Percentiles rank a stretch among this genome's conserved stretches.
Conservation (phyloP, 2,113 vertebrate genomes). For the Odocoileus hemionus region DNA sequence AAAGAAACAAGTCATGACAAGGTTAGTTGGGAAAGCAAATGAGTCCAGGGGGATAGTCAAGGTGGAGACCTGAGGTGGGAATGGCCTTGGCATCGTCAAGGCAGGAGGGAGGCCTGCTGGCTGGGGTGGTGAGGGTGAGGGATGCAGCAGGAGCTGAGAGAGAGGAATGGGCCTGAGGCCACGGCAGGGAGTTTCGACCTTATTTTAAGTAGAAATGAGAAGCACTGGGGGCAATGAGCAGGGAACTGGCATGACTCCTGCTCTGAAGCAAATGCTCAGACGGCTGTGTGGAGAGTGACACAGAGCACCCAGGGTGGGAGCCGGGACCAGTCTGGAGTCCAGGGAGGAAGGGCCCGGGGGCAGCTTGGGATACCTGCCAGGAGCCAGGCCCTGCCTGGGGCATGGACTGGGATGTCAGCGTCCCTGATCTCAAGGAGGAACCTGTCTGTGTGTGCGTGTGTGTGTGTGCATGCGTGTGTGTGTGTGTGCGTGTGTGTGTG, state of each 20-base stretch:
- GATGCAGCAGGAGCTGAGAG: neutral
- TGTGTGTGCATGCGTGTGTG: no score
- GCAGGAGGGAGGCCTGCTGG: neutral
- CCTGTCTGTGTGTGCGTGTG: no score
- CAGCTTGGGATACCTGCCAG: no score
- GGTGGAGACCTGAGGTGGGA: neutral
- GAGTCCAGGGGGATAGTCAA: neutral
- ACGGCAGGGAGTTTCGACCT: neutral
- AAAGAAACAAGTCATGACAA: neutral
- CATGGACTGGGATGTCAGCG: no score
- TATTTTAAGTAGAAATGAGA: neutral
- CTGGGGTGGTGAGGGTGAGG: neutral
- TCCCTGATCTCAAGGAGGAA: no score
- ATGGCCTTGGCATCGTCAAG: neutral
- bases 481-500: no score
- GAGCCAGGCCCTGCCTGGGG: no score
- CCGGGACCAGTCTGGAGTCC: neutral
- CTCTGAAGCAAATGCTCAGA: neutral
- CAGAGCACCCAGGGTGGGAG: neutral
- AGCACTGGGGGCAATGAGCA: neutral
- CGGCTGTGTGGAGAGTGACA: no score
- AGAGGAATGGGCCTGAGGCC: neutral
- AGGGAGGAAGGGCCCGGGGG: neutral
- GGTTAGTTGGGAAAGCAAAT: neutral
- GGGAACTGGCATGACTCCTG: neutral